Conservation (phyloP, 2,888 invertebrate genomes). For the Galerucella pusilla region DNA sequence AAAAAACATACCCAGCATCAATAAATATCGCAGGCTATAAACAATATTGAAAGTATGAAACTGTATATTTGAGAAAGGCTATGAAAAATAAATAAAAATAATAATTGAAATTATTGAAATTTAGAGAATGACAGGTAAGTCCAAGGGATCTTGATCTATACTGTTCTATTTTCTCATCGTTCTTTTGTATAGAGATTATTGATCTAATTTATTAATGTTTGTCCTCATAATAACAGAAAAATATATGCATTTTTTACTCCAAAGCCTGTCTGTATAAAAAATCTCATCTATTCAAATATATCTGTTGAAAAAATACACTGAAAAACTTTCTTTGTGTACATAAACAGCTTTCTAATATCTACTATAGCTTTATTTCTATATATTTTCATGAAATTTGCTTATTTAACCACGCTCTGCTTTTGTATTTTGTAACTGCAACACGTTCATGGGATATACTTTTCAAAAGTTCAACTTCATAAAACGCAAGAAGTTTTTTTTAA, state of each 20-base stretch:
- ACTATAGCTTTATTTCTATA: not conserved
- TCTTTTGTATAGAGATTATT: no score
- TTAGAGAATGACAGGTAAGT: no score
- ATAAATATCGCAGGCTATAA: not conserved
- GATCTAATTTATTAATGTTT: no score
- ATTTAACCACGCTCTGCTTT: not conserved
- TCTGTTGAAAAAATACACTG: not conserved
- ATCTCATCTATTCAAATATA: not conserved
- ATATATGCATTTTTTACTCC: no score
- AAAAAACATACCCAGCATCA: not conserved
- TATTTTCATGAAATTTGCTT: not conserved
- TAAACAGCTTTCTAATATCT: not conserved
- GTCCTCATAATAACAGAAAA: no score
- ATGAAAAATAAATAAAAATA: not conserved
- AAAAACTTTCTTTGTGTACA: not conserved
- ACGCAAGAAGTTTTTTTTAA: not conserved
- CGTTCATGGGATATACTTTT: not conserved
- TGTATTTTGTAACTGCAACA: not conserved
- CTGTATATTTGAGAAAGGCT: not conserved
- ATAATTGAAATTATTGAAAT: no score
- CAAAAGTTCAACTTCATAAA: no score
- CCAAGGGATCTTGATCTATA: not conserved
- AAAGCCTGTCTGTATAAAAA: no score
- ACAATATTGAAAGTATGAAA: no score
- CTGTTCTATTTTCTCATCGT: not conserved